These are phyloP conservation scores for Hydrophis major DNA, from an alignment of 2,797 vertebrate genomes.

Conservation along the genomic window DNA sequence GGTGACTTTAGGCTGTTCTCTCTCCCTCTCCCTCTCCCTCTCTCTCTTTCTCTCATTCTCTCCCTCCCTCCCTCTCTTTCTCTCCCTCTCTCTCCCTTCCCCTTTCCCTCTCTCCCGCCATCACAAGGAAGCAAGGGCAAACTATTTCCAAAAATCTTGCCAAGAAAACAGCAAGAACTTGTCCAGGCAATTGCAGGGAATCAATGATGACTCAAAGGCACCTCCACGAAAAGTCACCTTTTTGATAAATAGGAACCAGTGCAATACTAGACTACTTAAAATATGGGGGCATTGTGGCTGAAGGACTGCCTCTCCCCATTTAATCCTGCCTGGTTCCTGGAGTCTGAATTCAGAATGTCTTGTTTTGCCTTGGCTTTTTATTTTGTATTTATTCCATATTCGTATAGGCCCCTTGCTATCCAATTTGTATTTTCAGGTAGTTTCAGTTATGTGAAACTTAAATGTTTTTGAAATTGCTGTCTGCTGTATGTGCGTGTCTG, in stretches of 20 bases:
- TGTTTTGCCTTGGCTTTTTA: not conserved
- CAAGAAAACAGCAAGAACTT: not conserved
- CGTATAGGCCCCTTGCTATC: not conserved
- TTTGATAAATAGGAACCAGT: not conserved
- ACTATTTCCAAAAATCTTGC: not conserved
- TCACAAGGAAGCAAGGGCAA: not conserved
- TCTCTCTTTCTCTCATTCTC: too few species aligned
- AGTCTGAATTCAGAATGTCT: not conserved
- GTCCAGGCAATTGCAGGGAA: not conserved
- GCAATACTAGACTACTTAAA: not conserved
- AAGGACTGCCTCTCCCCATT: not conserved
- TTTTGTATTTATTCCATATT: not conserved
- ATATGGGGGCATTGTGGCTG: not conserved
- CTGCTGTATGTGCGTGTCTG: not conserved
- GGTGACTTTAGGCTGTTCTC: not conserved
- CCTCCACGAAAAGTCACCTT: not conserved
- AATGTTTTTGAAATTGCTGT: not conserved
- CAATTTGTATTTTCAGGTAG: not conserved
- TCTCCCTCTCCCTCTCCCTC: not conserved
- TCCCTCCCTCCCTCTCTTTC: too few species aligned
- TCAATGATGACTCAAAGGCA: not conserved
- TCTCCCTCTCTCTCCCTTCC: too few species aligned
- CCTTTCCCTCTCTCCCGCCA: not conserved
- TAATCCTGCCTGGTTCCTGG: not conserved
- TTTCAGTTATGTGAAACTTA: not conserved